These are phyloP conservation scores for Thysanoteuthis rhombus DNA, from an alignment of 2,888 invertebrate species.

Conservation along the genomic window DNA sequence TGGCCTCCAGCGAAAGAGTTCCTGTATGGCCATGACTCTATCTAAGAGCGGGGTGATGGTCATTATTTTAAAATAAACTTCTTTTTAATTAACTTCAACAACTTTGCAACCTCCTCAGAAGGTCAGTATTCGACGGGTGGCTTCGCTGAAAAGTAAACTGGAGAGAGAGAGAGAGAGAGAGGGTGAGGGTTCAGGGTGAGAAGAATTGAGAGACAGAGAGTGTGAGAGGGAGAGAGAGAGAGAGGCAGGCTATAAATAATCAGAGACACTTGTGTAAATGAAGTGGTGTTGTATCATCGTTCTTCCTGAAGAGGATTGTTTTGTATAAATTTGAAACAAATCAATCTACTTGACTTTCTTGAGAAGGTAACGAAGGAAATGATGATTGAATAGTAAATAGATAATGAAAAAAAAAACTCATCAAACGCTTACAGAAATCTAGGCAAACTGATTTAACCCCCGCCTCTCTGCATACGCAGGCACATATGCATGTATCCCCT, in stretches of 20 bases:
- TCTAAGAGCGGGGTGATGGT: no score
- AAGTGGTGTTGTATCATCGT: not conserved
- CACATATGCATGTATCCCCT: not conserved
- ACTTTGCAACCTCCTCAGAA: no score
- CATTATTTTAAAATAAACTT: no score
- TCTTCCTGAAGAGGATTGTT: not conserved
- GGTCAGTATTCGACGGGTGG: no score
- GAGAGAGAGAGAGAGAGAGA: not conserved
- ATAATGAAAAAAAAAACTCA: not conserved
- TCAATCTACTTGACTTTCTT: not conserved
- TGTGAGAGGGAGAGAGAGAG: not conserved
- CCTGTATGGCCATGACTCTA: no score
- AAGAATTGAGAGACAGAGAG: not conserved
- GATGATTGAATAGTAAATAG: not conserved
- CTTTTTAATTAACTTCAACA: no score
- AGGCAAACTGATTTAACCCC: not conserved
- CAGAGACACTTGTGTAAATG: not conserved
- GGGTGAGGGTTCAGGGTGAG: not conserved
- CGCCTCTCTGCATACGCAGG: not conserved
- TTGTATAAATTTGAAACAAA: not conserved
- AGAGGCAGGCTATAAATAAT: not conserved
- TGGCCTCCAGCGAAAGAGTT: no score
- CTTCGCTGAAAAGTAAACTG: not conserved
- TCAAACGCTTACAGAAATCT: not conserved
- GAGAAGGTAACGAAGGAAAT: not conserved